phyloP scores from a whole-genome alignment of 35 echinoderm and acorn worm genomes.

The Anneissia japonica region DNA sequence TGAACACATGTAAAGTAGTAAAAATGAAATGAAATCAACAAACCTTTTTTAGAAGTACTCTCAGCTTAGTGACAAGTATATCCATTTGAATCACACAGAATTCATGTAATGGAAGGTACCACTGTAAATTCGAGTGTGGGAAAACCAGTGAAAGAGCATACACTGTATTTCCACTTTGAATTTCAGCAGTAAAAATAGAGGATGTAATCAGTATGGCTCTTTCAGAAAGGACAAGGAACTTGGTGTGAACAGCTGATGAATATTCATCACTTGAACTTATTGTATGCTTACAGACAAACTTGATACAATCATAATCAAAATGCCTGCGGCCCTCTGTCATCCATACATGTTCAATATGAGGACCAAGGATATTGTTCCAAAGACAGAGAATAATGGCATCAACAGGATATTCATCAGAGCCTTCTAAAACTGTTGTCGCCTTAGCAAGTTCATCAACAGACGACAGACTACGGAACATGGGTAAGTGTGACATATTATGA shows the following conservation, averaged over 20 bases:
- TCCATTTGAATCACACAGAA: slow-evolving; percentile 68
- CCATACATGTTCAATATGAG: slow-evolving; percentile 67
- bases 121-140: slow-evolving; percentile 52
- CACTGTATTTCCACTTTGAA: slow-evolving; percentile 50
- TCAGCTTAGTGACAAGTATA: slow-evolving; percentile 62
- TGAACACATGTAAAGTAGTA: no score
- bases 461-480: background rate
- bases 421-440: background rate
- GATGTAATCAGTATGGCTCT: slow-evolving; percentile 46
- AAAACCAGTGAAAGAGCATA: slow-evolving; percentile 87
- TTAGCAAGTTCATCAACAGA: background rate
- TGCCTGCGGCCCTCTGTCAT: slow-evolving; percentile 37
- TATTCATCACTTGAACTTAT: slow-evolving; percentile 81
- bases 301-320: slow-evolving; percentile 39
- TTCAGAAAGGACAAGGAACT: slow-evolving; percentile 64
- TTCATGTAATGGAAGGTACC: slow-evolving; percentile 82
- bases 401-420: slow-evolving; percentile 44
- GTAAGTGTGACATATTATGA: background rate
- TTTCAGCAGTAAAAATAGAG: slow-evolving; percentile 72
- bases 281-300: slow-evolving; percentile 62
- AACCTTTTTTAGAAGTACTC: slow-evolving; percentile 72
- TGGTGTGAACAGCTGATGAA: slow-evolving; percentile 47
- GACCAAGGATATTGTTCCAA: slow-evolving; percentile 96
- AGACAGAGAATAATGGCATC: slow-evolving; percentile 66
- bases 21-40: no score